Conservation (phyloP, 2,797 vertebrate species). For the Spinus olivaceus region DNA sequence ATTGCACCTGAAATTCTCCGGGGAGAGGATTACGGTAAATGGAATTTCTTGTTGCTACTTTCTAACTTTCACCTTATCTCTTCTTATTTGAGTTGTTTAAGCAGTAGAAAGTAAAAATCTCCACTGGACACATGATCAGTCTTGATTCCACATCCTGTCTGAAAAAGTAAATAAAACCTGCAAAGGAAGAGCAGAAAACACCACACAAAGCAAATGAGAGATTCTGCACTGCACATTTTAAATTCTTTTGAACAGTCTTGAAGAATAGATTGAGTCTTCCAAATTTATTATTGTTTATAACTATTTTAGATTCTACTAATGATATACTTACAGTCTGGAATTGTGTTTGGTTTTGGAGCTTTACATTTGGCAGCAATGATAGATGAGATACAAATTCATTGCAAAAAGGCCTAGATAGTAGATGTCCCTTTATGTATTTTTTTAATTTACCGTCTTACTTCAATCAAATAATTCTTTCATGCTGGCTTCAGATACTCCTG, state of each 20-base stretch:
- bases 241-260: neutral
- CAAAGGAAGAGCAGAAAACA: neutral
- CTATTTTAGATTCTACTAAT: neutral
- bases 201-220: neutral
- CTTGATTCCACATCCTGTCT: neutral
- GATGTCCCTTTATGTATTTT: neutral
- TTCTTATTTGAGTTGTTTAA: neutral
- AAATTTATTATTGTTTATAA: neutral
- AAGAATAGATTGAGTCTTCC: neutral
- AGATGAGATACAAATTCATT: neutral
- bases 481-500: neutral
- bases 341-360: neutral
- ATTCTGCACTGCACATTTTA: neutral
- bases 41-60: neutral
- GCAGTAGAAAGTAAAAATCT: neutral
- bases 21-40: slow-evolving; percentile 96
- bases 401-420: neutral
- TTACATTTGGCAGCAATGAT: neutral
- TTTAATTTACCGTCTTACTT: neutral
- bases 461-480: neutral
- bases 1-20: slow-evolving; percentile 97
- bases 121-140: rapidly evolving
- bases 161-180: neutral
- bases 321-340: neutral
- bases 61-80: neutral